Percentiles rank a stretch among this genome's conserved stretches.
phyloP scores from a whole-genome alignment of 1,140 invertebrate genomes.

The Pachyrhynchus sulphureomaculatus region DNA sequence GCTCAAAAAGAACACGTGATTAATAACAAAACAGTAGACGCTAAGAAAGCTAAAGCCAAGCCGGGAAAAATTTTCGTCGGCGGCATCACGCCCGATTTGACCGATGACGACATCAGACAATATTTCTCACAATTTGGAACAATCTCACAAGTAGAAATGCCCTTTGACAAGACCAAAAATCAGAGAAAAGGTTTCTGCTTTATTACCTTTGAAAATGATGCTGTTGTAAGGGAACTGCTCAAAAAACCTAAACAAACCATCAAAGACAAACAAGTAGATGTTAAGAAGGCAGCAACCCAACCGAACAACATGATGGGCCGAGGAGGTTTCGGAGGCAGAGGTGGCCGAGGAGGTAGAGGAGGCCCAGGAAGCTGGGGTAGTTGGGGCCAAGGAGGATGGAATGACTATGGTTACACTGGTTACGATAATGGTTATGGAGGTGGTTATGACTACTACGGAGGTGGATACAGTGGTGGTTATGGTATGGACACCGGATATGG shows the following conservation, averaged over 20 bases:
- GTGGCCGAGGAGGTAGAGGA: slow-evolving; percentile 60
- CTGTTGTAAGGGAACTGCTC: slow-evolving; percentile 82
- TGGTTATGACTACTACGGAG: slow-evolving; percentile 8
- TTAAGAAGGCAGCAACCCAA: slow-evolving; percentile 71
- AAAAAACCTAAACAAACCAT: slow-evolving; percentile 89
- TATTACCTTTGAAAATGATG: slow-evolving; percentile 88
- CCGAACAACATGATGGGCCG: slow-evolving; percentile 25
- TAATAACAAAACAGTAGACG: slow-evolving; percentile 89
- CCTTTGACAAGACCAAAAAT: slow-evolving; percentile 91
- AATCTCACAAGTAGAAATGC: slow-evolving; percentile 91
- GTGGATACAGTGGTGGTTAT: slow-evolving; percentile 3
- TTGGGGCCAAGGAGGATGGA: not conserved
- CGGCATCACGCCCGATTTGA: slow-evolving; percentile 80
- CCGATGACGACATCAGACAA: slow-evolving; percentile 86
- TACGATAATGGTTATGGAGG: slow-evolving; percentile 19
- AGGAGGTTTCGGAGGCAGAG: slow-evolving; percentile 69
- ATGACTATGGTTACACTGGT: slow-evolving; percentile 8
- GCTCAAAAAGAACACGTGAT: slow-evolving; percentile 82
- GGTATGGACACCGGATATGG: not conserved
- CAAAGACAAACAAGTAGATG: slow-evolving; percentile 86
- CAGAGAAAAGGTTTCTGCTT: slow-evolving; percentile 91
- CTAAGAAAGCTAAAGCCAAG: slow-evolving; percentile 88
- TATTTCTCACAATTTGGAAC: slow-evolving; percentile 87
- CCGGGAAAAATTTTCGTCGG: slow-evolving; percentile 93
- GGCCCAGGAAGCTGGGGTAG: slow-evolving; percentile 13